Conservation (phyloP, 2,797 vertebrate species). For the Rhinophrynus dorsalis region DNA sequence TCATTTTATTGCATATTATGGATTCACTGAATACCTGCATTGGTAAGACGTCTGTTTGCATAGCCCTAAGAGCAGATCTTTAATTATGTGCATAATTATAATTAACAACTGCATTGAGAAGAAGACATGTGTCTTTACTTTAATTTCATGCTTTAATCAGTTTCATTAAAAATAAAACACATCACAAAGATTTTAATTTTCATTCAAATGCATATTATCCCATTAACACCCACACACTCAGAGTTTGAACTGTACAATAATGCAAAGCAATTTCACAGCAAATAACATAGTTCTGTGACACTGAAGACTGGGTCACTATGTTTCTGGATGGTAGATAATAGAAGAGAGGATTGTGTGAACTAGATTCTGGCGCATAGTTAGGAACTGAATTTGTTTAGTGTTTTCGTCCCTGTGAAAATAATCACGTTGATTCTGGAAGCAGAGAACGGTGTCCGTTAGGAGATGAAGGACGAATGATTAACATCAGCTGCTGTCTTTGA, state of each 20-base stretch:
- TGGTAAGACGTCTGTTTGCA: background rate
- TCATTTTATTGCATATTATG: background rate
- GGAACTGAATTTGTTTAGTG: too few species aligned
- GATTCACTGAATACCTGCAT: background rate
- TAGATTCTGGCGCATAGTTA: too few species aligned
- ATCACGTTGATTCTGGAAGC: too few species aligned
- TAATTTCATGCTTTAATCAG: constrained; percentile 46
- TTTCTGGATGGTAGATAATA: too few species aligned
- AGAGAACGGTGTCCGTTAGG: too few species aligned
- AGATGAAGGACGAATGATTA: too few species aligned
- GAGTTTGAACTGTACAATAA: background rate
- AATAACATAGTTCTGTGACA: background rate
- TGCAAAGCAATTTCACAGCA: background rate
- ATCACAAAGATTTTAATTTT: constrained; percentile 39
- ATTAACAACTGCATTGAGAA: constrained; percentile 31
- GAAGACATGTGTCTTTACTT: constrained; percentile 20
- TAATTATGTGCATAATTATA: constrained; percentile 21
- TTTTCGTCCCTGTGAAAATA: too few species aligned
- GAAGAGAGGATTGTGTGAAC: background rate
- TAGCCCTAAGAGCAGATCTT: constrained; percentile 14
- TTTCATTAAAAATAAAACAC: constrained; percentile 33
- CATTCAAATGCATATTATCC: constrained; percentile 37
- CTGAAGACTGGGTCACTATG: background rate
- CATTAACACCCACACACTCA: constrained; percentile 3
- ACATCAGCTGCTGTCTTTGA: too few species aligned